Base-by-base conservation (phyloP, 2,888 invertebrate species). In the Diogma glabrata region DNA sequence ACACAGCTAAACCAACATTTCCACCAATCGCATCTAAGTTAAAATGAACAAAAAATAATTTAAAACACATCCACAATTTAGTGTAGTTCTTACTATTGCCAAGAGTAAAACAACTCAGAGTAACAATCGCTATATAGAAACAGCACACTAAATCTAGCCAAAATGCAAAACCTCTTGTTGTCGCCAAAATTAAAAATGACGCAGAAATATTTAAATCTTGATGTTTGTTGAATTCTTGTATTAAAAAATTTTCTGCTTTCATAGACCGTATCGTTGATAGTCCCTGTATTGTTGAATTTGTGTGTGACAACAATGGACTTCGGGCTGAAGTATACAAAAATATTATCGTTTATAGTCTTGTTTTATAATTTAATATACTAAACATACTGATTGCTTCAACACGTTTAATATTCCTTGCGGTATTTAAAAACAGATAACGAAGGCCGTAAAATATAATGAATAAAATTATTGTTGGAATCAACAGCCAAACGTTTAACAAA, bases 351-450 rank as follows among this genome's bases (percentile, higher is more conserved):
- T n/a, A 30, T 51, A 48, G 8, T 20, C 38, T 28, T 30, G 30
- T 57, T 71, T 68, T 36, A 62, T 56, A 43, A 75, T 58, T 9
- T 75, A 60, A 20, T 43, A 8, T 43, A 43, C 20, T 43, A 16
- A 74, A 78, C 80, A 78, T 72, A 82, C 82, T 82, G 67, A 80
- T 75, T 71, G 82, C 82, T 74, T 83, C 82, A 62, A 83, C 73
- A 61, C 81, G 75, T 67, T 82, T 89, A 58, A 89, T 75, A 67
- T 81, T 81, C 59, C 87, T 74, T 38, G 87, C 83, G 5, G 87
- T 83, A n/a, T 77, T 66, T 50, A 89, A 66, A 67, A 87, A 89
- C 66, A 85, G 76, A 54, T 77, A 74, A 48, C 88, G 70, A 28
- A 87, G 70, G 3, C 75, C 72, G 63, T 81, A 79, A 72, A 89